These are phyloP conservation scores for Temnothorax curvispinosus DNA, from an alignment of 1,140 invertebrate genomes.

Conservation along the genomic window DNA sequence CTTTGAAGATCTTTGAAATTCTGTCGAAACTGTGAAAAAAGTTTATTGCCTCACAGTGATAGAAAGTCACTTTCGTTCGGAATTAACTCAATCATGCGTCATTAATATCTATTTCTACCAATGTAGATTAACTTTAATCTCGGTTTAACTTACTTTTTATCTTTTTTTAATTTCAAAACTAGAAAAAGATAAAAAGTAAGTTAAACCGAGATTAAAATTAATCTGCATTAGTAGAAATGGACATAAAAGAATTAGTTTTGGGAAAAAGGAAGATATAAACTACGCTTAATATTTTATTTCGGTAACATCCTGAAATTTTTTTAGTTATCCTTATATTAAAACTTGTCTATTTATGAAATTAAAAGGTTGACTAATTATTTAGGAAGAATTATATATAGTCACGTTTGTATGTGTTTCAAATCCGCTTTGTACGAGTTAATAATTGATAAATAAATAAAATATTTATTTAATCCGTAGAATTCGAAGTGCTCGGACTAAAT, in stretches of 20 bases:
- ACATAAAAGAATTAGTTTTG: not conserved
- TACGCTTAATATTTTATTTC: not conserved
- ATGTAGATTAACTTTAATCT: too few relatives aligned
- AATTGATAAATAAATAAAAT: not conserved
- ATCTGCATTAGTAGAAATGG: too few relatives aligned
- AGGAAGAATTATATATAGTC: not conserved
- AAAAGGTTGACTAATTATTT: not conserved
- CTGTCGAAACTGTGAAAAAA: not conserved
- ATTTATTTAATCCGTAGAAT: not conserved
- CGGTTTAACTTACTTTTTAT: too few relatives aligned
- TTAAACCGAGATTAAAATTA: too few relatives aligned
- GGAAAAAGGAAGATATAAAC: not conserved
- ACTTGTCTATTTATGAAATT: not conserved
- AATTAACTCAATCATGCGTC: not conserved
- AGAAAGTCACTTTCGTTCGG: not conserved
- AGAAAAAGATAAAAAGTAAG: too few relatives aligned
- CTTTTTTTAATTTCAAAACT: too few relatives aligned
- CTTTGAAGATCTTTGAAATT: constrained; percentile 35
- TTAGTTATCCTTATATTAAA: not conserved
- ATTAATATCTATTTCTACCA: not conserved
- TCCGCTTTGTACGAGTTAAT: not conserved
- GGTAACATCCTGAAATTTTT: not conserved
- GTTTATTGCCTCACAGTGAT: not conserved
- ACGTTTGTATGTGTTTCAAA: not conserved
- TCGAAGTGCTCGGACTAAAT: not conserved